Base-by-base conservation (phyloP, 2,888 invertebrate species). In the Tipula unca region DNA sequence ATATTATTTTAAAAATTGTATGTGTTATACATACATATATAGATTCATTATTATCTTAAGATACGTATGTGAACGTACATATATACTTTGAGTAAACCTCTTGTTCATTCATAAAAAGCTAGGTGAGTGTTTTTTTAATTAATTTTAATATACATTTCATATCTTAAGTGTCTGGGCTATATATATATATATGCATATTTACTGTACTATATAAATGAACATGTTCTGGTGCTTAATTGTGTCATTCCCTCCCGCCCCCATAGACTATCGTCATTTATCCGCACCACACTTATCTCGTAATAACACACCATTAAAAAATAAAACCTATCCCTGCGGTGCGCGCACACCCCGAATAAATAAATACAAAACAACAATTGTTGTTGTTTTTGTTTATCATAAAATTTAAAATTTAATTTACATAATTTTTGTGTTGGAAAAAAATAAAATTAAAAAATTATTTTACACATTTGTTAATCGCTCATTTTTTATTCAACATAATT, bases 381-480 rank as follows among this genome's bases (percentile, higher is more conserved):
- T 25, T 10, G 25, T 32, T 32, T 32, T 32, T 32, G 4, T 32
- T 25, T 69, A 20, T 25, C 69, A 25, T 25, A 69, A 20, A 69
- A 69, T 10, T 69, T 69, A 69, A 69, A 54, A 54, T 69, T 69
- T 69, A 20, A 69, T 69, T 69, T 69, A 10, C 69, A 69, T 69
- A 69, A 69, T 69, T 69, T 69, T 20, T 25, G 69, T 54, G 48
- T 17, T 48, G 48, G 3, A 10, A 25, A 25, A 25, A 20, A 69
- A 69, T 10, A 25, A 69, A 69, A 25, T 69, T 69, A 10, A 3
- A 69, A 69, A 25, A 69, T 69, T 69, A 69, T 25, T 69, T 69
- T 69, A 69, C 69, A 69, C 69, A 69, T 69, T 69, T 69, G 69
- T 69, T 69, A 69, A 69, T 69, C 69, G 69, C 25, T 69, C 69